Percentiles rank a stretch among this genome's conserved stretches.
These are phyloP conservation scores for Lepidocyrtoides sp. DNA, from an alignment of 2,888 invertebrate species.

Conservation along the genomic window DNA sequence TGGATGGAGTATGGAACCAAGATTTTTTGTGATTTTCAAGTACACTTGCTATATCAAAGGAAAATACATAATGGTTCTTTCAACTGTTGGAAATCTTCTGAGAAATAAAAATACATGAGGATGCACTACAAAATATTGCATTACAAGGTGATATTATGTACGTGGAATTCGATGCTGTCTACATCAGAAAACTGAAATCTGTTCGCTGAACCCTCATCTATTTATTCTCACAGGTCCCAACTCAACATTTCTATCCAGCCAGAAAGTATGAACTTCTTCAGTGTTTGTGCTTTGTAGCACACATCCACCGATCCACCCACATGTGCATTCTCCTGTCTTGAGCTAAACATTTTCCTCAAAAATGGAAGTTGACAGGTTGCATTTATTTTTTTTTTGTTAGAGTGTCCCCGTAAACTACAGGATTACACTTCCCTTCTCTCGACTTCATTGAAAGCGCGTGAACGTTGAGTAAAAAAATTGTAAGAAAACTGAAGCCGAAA, in stretches of 20 bases:
- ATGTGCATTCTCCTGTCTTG: constrained; percentile 16
- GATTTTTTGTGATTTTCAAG: constrained; percentile 35
- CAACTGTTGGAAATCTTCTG: constrained; percentile 58
- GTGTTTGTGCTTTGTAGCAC: neutral
- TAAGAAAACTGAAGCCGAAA: neutral
- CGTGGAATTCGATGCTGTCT: constrained; percentile 35
- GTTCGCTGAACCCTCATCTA: neutral
- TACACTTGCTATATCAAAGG: constrained; percentile 28
- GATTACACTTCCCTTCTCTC: constrained; percentile 20
- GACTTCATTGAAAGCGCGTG: constrained; percentile 8
- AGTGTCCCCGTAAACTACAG: constrained; percentile 49
- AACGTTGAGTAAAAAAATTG: neutral
- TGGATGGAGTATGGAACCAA: neutral
- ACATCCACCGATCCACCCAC: constrained; percentile 5
- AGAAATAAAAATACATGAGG: constrained; percentile 68
- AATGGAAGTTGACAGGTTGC: constrained; percentile 75
- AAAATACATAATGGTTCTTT: constrained; percentile 60
- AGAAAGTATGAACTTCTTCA: neutral
- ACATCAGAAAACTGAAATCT: constrained; percentile 8
- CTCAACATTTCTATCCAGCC: neutral
- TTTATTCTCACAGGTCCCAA: neutral
- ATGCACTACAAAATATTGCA: constrained; percentile 30
- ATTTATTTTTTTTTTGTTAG: constrained; percentile 53
- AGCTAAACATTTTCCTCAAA: constrained; percentile 64
- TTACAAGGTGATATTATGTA: neutral